Percentiles rank a stretch among this genome's conserved stretches.
These are phyloP conservation scores for Cephalopterus ornatus DNA, from an alignment of 2,113 vertebrate genomes.

Conservation along the genomic window DNA sequence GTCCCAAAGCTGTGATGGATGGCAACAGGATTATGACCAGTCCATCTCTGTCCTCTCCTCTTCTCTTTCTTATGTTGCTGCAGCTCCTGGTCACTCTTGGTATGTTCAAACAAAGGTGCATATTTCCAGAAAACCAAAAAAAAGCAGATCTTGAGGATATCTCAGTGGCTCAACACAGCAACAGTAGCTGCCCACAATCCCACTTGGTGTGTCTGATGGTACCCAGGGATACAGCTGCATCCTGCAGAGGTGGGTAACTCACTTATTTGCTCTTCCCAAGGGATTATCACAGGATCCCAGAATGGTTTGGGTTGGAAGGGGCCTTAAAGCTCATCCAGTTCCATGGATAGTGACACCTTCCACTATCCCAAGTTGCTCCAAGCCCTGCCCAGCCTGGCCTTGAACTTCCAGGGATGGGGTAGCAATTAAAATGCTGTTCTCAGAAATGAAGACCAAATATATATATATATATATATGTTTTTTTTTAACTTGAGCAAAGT, in stretches of 20 bases:
- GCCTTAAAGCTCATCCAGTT: background rate
- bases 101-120: fast-evolving
- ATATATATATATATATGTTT: fast-evolving
- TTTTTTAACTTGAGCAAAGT: background rate
- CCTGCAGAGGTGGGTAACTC: fast-evolving
- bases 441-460: background rate
- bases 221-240: fast-evolving
- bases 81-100: background rate
- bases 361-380: background rate
- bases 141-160: background rate
- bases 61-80: background rate
- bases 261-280: background rate
- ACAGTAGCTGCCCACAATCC: fast-evolving
- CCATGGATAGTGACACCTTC: background rate
- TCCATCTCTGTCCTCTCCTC: background rate
- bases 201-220: fast-evolving
- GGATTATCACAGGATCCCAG: background rate
- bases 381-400: background rate
- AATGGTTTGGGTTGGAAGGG: background rate
- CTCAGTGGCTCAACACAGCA: fast-evolving
- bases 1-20: background rate
- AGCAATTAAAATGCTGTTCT: background rate
- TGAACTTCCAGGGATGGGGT: background rate
- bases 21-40: background rate
- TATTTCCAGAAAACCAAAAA: background rate